Evolutionary conservation across 2,797 vertebrate genomes (phyloP), one percentile per base, ranked within the genome.

Genomic region (Heliangelus exortis): DNA sequence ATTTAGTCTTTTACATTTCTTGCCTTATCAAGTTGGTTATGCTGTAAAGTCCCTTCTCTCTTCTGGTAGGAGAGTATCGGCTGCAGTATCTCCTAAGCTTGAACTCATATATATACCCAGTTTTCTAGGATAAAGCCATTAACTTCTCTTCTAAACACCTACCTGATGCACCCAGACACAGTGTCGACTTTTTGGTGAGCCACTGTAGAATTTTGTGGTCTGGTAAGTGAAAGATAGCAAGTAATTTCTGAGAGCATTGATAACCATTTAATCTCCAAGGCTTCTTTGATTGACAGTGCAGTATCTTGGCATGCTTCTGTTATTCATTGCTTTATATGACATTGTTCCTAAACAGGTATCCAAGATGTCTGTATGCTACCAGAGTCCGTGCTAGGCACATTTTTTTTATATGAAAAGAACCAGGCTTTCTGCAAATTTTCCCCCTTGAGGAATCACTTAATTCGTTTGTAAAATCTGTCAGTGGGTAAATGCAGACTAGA

Each of bases 51-150:
- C 29, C 77, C 36, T 78, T 51, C 31, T 48, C 21, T 51, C 11
- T 54, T 72, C 28, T 58, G 21, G 7, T 53, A 21, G 33, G 26
- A 87, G 13, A 9, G 19, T 58, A 17, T 45, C 0, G 0, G 41
- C 61, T 85, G 8, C 33, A 76, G 6, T 63, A 9, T 54, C 29
- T 66, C 20, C 36, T 61, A 28, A 65, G 41, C 28, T 71, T 69
- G 58, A 47, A 65, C 36, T 75, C 21, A 12, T 53, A 84, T 76
- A 69, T 47, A 10, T 84, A 28, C 31, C 22, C 11, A 18, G 31
- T 26, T 75, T 86, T 92, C 12, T 21, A 43, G 34, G 22, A 21
- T 21, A 76, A 93, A 76, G 14, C 7, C 16, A 6, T 39, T 84
- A 84, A n/a, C 2, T 36, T 86, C 2, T 28, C 15, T 88, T 69